Base-by-base conservation (phyloP, 2,888 invertebrate genomes). In the Baccha elongata region DNA sequence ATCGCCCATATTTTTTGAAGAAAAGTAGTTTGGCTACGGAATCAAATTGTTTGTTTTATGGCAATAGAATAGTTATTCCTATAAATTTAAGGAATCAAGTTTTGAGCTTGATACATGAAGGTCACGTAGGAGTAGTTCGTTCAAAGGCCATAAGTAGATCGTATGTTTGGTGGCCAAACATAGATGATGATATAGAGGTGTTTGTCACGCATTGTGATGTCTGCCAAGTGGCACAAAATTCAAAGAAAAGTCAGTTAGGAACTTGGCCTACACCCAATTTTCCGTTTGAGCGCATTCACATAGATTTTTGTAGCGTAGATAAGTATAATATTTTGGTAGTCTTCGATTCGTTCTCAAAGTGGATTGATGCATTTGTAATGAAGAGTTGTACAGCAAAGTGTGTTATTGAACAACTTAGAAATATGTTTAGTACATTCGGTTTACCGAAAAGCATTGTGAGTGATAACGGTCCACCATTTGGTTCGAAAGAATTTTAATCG, bases 131-230 rank as follows among this genome's bases (percentile, higher is more conserved):
- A 1, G 80, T 88, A 5, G 86, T 87, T 0, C 83, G 86, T 50
- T 87, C 86, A 84, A 88, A 88, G 84, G 60, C 84, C 1, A 40
- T 87, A 15, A 87, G 88, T 1, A 60, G 87, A n/a, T 80, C 86
- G 6, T 85, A 87, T 80, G 86, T 88, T 21, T 88, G 85, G 86
- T 88, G 87, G 87, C 87, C 88, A 1, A 75, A 76, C 1, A 84
- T 88, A 13, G 86, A 88, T 72, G 29, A 69, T 0, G 86, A 87
- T 6, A 86, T 88, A 8, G 87, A 87, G 72, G 60, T 60, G 2
- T 76, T 67, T 13, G 80, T 85, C 11, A 81, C 71, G 26, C 26
- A 53, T 6, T 88, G 87, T 75, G 21, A 67, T 21, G 29, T 40
- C 1, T 84, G 55, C 72, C 55, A 73, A 67, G 11, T 2, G 1